Evolutionary conservation across 2,888 invertebrate genomes (phyloP), one percentile per base, ranked within the genome.

Genomic region (Punctoribates punctum): DNA sequence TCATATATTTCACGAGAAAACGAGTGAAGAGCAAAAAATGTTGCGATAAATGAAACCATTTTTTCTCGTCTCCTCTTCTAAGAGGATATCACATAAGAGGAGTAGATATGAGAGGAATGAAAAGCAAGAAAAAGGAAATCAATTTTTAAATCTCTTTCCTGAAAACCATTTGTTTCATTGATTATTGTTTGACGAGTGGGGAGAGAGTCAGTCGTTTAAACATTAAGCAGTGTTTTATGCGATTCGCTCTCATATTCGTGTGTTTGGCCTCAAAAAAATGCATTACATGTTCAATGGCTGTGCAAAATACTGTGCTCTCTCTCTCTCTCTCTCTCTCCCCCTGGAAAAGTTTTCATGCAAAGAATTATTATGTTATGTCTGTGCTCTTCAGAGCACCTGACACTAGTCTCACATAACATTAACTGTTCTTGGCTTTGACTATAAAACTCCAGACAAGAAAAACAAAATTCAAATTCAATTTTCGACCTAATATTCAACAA

Each of bases 371-470:
- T 34, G 34, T 65, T 57, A 57, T 23, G 23, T 4, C 23, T 34
- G 34, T 65, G 65, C 34, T 65, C 65, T 62, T 65, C 29, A 34
- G 34, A n/a, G 65, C 65, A 65, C 65, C 65, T 65, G 65, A 65
- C 65, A 65, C 65, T 65, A 34, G 65, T 65, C 65, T 34, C 65
- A 65, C 38, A 65, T 65, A 27, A 34, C 34, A 17, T 17, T 65
- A 1, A 17, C 20, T 42, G 42, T 42, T 17, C 15, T 17, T n/a
- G 57, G 57, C 20, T n/a, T n/a, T 51, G 51, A 4, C 51, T n/a
- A n/a, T 51, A 51, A 20, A 51, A 23, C 20, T 34, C 34, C 34
- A 17, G 9, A 27, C 27, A 17, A 65, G 27, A 17, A 17, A 23
- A 29, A 62, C 15, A 15, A 11, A 62, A 62, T 29, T 27, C 29